Conservation (phyloP, 2,888 invertebrate species). For the Drosophila rellima region DNA sequence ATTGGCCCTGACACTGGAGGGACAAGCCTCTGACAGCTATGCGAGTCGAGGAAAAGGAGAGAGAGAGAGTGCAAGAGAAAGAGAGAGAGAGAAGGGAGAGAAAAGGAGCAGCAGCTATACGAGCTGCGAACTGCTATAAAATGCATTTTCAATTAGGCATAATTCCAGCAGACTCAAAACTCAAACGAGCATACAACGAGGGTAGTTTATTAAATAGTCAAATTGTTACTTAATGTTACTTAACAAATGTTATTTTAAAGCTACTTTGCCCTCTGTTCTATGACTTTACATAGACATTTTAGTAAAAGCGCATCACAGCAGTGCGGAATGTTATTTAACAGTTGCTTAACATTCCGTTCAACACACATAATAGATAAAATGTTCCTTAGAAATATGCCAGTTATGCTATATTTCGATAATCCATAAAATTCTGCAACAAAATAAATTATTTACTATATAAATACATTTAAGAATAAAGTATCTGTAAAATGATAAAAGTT, state of each 20-base stretch:
- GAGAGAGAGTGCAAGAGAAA: no score
- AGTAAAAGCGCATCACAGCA: neutral
- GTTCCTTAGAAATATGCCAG: neutral
- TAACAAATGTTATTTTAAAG: no score
- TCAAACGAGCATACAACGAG: constrained; percentile 27
- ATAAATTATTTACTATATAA: neutral
- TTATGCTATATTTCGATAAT: no score
- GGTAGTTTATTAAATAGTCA: constrained; percentile 12
- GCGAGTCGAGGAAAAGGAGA: neutral
- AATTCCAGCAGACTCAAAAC: constrained; percentile 64
- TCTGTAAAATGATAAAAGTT: neutral
- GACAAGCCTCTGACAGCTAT: constrained; percentile 19
- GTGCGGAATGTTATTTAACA: neutral
- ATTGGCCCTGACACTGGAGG: constrained; percentile 59
- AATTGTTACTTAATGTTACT: no score
- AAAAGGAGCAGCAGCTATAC: constrained; percentile 35
- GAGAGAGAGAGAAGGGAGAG: neutral
- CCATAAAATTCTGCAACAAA: neutral
- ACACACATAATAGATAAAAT: neutral
- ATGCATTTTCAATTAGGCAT: constrained; percentile 81
- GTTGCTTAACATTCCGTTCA: neutral
- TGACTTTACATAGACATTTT: no score
- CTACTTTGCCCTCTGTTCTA: no score
- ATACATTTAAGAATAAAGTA: neutral
- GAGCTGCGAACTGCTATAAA: constrained; percentile 73